Conservation (phyloP, 2,888 invertebrate genomes). For the Apotomis betuletana region DNA sequence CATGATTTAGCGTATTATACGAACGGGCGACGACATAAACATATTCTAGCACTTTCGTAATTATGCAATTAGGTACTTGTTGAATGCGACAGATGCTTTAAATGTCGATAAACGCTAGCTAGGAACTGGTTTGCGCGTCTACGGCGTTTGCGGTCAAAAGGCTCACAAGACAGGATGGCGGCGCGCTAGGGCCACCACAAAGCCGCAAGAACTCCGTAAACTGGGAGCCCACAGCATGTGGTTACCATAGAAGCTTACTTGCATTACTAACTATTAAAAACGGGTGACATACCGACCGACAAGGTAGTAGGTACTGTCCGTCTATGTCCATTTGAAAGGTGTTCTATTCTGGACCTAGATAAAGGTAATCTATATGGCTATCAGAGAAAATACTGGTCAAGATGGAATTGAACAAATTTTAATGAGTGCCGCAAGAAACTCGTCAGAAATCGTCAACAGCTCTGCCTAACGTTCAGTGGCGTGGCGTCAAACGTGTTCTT, state of each 20-base stretch:
- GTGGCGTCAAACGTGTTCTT: no score
- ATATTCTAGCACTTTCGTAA: neutral
- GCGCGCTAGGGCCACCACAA: constrained; percentile 71
- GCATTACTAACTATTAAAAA: constrained; percentile 49
- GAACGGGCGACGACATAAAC: no score
- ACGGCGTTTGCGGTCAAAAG: constrained; percentile 74
- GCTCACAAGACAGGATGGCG: constrained; percentile 56
- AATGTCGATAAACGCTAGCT: constrained; percentile 29
- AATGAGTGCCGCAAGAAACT: no score
- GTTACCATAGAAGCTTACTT: constrained; percentile 58
- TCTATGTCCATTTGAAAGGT: neutral
- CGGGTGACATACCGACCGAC: neutral
- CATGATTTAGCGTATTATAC: no score
- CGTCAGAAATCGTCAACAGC: no score
- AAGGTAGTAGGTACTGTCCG: neutral
- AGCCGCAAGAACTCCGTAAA: constrained; percentile 58
- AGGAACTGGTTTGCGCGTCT: constrained; percentile 70
- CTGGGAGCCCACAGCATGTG: neutral
- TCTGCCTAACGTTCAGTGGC: no score
- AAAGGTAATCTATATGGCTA: no score
- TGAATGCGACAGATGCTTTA: neutral
- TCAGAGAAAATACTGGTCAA: no score
- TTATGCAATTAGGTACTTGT: neutral
- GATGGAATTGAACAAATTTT: no score
- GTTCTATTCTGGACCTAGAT: no score